phyloP scores from a whole-genome alignment of 2,113 vertebrate genomes.

The Phylloscopus trochilus region DNA sequence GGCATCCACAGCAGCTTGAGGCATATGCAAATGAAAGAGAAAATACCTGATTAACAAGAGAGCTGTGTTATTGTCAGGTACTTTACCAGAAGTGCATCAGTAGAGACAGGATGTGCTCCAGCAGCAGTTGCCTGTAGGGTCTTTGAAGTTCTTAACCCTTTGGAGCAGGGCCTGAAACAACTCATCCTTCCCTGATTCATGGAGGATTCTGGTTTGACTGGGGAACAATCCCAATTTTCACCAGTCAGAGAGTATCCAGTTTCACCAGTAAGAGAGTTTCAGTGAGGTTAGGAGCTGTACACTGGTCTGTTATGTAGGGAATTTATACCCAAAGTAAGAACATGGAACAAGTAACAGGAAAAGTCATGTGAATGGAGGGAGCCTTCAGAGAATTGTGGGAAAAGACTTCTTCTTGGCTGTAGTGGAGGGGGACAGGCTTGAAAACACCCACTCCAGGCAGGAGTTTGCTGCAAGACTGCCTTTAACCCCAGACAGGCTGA shows the following conservation, averaged over 20 bases:
- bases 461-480: not conserved
- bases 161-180: not conserved
- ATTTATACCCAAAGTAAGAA: not conserved
- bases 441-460: accelerated
- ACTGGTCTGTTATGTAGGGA: accelerated
- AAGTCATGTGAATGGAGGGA: not conserved
- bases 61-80: not conserved
- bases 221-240: not conserved
- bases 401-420: not conserved
- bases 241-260: not conserved
- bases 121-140: not conserved
- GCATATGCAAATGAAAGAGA: not conserved
- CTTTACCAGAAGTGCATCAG: not conserved
- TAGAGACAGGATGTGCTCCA: not conserved
- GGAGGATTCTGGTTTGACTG: not conserved
- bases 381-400: not conserved
- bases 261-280: not conserved
- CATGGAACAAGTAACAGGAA: not conserved
- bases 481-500: not conserved
- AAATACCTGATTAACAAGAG: not conserved
- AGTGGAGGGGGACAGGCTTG: not conserved
- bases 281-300: not conserved
- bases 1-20: not conserved
- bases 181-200: not conserved
- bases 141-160: not conserved